Evolutionary conservation across 2,797 vertebrate species (phyloP).

Genomic region (Anas bahamensis): DNA sequence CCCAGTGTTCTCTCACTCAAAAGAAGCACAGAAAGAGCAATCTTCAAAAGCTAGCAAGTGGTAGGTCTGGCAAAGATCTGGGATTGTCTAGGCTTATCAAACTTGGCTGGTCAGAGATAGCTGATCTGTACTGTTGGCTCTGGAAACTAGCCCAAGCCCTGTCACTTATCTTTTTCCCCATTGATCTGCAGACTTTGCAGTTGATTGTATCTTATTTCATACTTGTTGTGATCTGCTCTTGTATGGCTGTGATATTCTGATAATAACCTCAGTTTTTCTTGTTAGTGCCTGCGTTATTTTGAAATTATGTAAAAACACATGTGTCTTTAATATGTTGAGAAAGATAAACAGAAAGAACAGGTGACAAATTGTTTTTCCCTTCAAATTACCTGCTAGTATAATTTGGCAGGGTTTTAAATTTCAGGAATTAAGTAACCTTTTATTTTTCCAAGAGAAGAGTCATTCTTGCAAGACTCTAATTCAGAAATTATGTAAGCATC

Average conservation of each 20-base stretch:
- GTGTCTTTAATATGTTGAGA: background rate
- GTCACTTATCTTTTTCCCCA: rapidly evolving
- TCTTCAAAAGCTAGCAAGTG: background rate
- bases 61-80: background rate
- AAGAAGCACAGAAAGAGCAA: background rate
- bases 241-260: background rate
- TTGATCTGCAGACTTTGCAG: background rate
- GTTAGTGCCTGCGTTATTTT: background rate
- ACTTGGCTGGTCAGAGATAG: background rate
- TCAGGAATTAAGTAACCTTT: background rate
- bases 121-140: background rate
- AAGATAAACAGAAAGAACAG: background rate
- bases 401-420: background rate
- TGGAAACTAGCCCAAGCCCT: background rate
- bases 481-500: background rate
- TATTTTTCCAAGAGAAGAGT: background rate
- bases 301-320: background rate
- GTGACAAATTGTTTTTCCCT: background rate
- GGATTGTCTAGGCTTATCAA: background rate
- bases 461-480: background rate
- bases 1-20: background rate
- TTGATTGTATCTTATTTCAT: background rate
- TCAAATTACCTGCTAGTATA: background rate
- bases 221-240: background rate
- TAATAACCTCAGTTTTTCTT: background rate